Conservation (phyloP, 2,888 invertebrate species). For the Apotomis turbidana region DNA sequence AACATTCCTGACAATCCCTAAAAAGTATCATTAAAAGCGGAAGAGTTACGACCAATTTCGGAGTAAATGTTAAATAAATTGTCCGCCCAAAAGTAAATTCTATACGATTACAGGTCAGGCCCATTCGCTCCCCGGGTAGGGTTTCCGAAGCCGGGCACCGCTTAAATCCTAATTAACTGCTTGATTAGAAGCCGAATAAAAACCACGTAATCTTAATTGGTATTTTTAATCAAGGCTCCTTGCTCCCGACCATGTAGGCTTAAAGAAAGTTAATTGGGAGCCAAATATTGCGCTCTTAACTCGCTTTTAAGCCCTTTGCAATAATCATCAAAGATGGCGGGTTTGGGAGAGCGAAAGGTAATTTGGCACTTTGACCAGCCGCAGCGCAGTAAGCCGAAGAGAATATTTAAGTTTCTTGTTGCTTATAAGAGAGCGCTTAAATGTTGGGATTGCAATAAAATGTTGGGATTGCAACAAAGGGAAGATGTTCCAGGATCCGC, state of each 20-base stretch:
- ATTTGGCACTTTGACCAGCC: too few relatives aligned
- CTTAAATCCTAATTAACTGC: slow-evolving; percentile 76
- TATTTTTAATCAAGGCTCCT: slow-evolving; percentile 71
- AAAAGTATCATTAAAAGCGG: neutral
- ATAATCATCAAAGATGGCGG: too few relatives aligned
- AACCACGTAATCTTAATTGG: slow-evolving; percentile 78
- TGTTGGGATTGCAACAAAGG: too few relatives aligned
- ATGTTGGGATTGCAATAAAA: too few relatives aligned
- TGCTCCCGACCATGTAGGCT: neutral
- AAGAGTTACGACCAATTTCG: neutral
- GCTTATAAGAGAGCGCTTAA: too few relatives aligned
- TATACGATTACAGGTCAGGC: slow-evolving; percentile 18
- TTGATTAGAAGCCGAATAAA: slow-evolving; percentile 76
- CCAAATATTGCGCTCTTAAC: too few relatives aligned
- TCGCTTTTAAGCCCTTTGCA: too few relatives aligned
- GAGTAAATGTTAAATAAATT: neutral
- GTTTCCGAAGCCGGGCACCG: slow-evolving; percentile 43
- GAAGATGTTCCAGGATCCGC: too few relatives aligned
- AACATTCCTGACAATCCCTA: neutral
- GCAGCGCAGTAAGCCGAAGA: too few relatives aligned
- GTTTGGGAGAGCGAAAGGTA: too few relatives aligned
- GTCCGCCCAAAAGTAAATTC: slow-evolving; percentile 7
- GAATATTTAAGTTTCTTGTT: too few relatives aligned
- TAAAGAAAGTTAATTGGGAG: too few relatives aligned
- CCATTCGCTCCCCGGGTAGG: slow-evolving; percentile 4